Evolutionary conservation across 2,888 invertebrate genomes (phyloP).

Genomic region (Limnephilus lunatus): DNA sequence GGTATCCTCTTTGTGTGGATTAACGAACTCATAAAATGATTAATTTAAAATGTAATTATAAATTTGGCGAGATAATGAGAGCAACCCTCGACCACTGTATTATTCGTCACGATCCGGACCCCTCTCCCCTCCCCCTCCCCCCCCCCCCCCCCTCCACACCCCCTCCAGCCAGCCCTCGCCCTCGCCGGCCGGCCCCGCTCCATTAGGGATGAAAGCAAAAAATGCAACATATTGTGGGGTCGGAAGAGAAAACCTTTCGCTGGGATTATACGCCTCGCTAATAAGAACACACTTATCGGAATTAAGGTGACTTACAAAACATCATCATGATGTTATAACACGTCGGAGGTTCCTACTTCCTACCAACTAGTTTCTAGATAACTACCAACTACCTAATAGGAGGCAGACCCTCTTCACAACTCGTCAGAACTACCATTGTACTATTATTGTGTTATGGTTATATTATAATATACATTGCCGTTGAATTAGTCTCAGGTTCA

Average conservation of each 20-base stretch:
- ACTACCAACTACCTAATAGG: neutral
- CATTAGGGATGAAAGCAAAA: constrained; percentile 34
- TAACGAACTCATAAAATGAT: neutral
- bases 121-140: neutral
- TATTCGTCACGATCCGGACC: neutral
- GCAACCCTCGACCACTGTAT: neutral
- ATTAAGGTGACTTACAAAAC: neutral
- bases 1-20: neutral
- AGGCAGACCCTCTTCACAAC: neutral
- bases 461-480: neutral
- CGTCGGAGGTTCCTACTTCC: neutral
- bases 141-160: neutral
- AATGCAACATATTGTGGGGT: constrained; percentile 9
- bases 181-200: neutral
- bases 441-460: neutral
- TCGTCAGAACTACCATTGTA: neutral
- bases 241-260: constrained; percentile 2
- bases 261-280: constrained; percentile 6
- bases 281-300: constrained; percentile 3
- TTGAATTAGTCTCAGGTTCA: neutral
- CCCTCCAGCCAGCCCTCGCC: neutral
- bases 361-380: neutral
- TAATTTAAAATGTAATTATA: neutral
- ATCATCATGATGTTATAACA: constrained; percentile 4
- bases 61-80: neutral